Percentiles rank a stretch among this genome's conserved stretches.
These are phyloP conservation scores for Pipra filicauda DNA, from an alignment of 2,113 vertebrate species.

Conservation along the genomic window DNA sequence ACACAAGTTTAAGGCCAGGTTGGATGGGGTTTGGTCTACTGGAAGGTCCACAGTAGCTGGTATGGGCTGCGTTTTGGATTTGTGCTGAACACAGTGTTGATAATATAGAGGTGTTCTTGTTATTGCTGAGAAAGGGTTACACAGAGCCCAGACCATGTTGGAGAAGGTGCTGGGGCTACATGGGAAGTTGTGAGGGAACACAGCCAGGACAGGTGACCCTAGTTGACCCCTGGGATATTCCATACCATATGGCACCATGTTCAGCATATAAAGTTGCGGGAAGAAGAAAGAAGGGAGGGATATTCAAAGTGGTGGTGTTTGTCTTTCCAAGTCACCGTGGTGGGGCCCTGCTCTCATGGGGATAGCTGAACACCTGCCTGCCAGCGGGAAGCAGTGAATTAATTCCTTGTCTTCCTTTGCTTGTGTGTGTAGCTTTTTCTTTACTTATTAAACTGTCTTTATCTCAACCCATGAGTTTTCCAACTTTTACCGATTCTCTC, in stretches of 20 bases:
- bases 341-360: not conserved
- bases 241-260: not conserved
- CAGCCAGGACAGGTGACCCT: not conserved
- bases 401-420: not conserved
- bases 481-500: not conserved
- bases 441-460: not conserved
- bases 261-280: not conserved
- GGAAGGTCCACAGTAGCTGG: not conserved
- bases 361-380: not conserved
- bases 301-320: not conserved
- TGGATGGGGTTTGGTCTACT: not conserved
- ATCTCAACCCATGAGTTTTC: not conserved
- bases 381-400: not conserved
- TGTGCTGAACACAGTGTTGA: not conserved
- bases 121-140: not conserved
- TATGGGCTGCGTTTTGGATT: not conserved
- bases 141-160: not conserved
- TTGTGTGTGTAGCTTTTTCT: not conserved
- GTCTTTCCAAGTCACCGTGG: not conserved
- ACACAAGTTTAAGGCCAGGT: not conserved
- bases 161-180: not conserved
- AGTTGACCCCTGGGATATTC: not conserved
- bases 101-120: not conserved
- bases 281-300: not conserved
- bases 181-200: not conserved